Conservation (phyloP, 1,140 invertebrate genomes). For the Scaptomyza montana region DNA sequence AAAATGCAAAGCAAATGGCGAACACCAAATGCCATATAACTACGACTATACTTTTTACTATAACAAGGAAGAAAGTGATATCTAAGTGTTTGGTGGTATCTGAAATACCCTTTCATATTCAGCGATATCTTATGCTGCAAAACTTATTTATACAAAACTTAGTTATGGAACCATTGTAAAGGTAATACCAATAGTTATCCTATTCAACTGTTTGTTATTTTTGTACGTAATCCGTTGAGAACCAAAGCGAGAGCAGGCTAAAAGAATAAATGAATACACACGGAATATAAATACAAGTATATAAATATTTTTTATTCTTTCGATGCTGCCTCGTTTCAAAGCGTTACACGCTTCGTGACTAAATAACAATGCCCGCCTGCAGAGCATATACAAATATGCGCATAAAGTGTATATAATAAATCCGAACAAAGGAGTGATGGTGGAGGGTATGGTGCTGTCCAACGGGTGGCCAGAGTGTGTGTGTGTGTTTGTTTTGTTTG, state of each 20-base stretch:
- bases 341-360: neutral
- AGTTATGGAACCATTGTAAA: too few relatives aligned
- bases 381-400: slow-evolving; percentile 73
- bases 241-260: neutral
- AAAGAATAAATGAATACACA: neutral
- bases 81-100: neutral
- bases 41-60: slow-evolving; percentile 16
- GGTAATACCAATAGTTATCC: too few relatives aligned
- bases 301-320: slow-evolving; percentile 6
- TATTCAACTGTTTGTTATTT: too few relatives aligned
- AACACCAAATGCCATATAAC: slow-evolving; percentile 61
- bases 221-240: too few relatives aligned
- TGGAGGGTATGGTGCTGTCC: neutral
- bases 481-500: neutral
- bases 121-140: neutral
- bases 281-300: slow-evolving; percentile 2
- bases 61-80: neutral
- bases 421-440: slow-evolving; percentile 1
- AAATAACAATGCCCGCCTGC: neutral
- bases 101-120: slow-evolving; percentile 8
- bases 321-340: neutral
- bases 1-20: slow-evolving; percentile 72
- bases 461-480: neutral
- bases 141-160: too few relatives aligned
- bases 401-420: slow-evolving; percentile 76